Base-by-base conservation (phyloP, 1,140 invertebrate genomes). In the Dinothrombium tinctorium region DNA sequence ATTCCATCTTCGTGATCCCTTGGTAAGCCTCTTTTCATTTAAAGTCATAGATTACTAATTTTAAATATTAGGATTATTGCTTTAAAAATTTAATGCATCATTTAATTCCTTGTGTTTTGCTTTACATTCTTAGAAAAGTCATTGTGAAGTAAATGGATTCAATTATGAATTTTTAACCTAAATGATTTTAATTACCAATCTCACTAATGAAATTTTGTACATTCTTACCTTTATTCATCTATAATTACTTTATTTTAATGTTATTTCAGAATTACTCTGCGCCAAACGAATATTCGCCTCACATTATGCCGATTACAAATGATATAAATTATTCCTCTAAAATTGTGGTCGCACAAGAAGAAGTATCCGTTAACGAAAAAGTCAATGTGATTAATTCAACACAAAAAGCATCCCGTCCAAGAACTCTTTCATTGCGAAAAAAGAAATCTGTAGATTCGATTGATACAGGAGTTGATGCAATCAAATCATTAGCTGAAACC, bases 1-100 rank as follows among this genome's bases (percentile, higher is more conserved):
- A 2, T 54, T 72, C 0, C 64, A 69, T 51, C 60, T 74, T 44
- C 55, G 64, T 47, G 63, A 69, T 47, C 71, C 51, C 14, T 9
- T 42, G 22, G 39, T 46, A 42, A 29, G 37, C 11, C n/a, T n/a
- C n/a, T n/a, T n/a, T n/a, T n/a, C n/a, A n/a, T n/a, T n/a, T n/a
- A n/a, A n/a, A n/a, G n/a, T n/a, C n/a, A n/a, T n/a, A n/a, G n/a
- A n/a, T n/a, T n/a, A n/a, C n/a, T n/a, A n/a, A n/a, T n/a, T n/a
- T n/a, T n/a, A n/a, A n/a, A n/a, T n/a, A n/a, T n/a, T n/a, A n/a
- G n/a, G n/a, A n/a, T n/a, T n/a, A n/a, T n/a, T n/a, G n/a, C n/a
- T n/a, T n/a, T n/a, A n/a, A n/a, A n/a, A n/a, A n/a, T n/a, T n/a
- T n/a, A n/a, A n/a, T n/a, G n/a, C n/a, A n/a, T n/a, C n/a, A n/a